Evolutionary conservation across 2,797 vertebrate species (phyloP).

Genomic region (Danio aesculapii): DNA sequence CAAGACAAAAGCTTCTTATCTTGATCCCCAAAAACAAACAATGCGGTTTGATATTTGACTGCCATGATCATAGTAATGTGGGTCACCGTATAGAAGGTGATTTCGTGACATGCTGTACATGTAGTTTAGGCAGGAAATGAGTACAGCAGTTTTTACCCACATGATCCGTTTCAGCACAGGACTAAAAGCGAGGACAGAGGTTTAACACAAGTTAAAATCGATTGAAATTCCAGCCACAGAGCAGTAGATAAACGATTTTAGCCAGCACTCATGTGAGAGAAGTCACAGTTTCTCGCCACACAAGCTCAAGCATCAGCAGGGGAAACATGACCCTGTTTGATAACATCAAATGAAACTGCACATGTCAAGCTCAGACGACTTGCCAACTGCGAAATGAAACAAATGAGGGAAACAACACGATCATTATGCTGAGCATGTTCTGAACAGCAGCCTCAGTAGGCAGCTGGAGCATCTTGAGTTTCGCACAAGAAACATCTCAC

Average conservation of each 20-base stretch:
- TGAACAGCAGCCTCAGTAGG: not conserved
- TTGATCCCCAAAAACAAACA: no score
- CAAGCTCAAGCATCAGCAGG: not conserved
- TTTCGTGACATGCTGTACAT: not conserved
- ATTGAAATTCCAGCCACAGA: not conserved
- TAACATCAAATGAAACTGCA: not conserved
- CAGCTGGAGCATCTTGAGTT: not conserved
- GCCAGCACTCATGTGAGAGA: not conserved
- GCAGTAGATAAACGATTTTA: not conserved
- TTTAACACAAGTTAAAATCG: not conserved
- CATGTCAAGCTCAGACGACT: not conserved
- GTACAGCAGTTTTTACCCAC: not conserved
- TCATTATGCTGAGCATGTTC: not conserved
- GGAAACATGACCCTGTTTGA: not conserved
- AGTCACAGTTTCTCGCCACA: not conserved
- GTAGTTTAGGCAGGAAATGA: conserved; percentile 1
- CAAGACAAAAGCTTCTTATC: not conserved
- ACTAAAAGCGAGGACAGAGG: not conserved
- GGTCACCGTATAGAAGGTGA: not conserved
- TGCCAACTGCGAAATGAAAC: not conserved
- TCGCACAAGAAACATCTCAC: not conserved
- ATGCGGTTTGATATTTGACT: not conserved
- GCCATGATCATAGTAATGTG: not conserved
- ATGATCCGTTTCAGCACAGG: not conserved
- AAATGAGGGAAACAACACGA: conserved; percentile 6